phyloP scores from a whole-genome alignment of 2,888 invertebrate genomes.

The Drosophila pseudotalamancana region DNA sequence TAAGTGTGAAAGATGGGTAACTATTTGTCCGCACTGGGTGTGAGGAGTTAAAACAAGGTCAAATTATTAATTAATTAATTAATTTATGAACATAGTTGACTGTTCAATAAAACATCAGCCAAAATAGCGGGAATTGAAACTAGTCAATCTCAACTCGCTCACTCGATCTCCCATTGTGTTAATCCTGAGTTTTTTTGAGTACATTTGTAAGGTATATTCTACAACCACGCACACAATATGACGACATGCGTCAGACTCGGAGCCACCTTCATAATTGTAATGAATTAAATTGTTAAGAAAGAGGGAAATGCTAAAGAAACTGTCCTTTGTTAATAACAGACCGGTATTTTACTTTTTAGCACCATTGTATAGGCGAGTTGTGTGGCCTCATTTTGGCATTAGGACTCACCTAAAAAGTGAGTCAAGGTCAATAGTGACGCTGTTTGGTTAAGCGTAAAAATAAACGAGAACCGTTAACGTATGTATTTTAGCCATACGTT shows the following conservation, averaged over 20 bases:
- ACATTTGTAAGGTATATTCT: conserved; percentile 53
- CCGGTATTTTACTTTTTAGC: conserved; percentile 36
- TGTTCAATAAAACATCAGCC: conserved; percentile 43
- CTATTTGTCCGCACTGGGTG: background rate
- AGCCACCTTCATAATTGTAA: conserved; percentile 55
- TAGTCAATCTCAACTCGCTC: background rate
- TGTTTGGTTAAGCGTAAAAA: too few relatives aligned
- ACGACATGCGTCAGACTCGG: conserved; percentile 51
- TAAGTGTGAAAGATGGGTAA: background rate
- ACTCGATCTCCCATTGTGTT: conserved; percentile 18
- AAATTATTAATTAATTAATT: conserved; percentile 77
- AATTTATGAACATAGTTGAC: conserved; percentile 56
- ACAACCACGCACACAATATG: conserved; percentile 60
- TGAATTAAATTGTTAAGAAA: conserved; percentile 63
- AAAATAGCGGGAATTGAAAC: conserved; percentile 19
- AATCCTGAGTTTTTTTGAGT: conserved; percentile 30
- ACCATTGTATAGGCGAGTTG: conserved; percentile 9
- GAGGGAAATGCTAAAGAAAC: background rate
- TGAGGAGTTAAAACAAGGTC: conserved; percentile 72
- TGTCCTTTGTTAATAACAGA: conserved; percentile 23
- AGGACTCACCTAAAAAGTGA: conserved; percentile 1
- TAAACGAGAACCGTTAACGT: too few relatives aligned
- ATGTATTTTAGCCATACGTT: too few relatives aligned
- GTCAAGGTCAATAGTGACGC: conserved; percentile 55
- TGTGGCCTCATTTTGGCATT: conserved; percentile 20